Evolutionary conservation across 2,888 invertebrate species (phyloP).

Genomic region (Nesidiocoris tenuis): DNA sequence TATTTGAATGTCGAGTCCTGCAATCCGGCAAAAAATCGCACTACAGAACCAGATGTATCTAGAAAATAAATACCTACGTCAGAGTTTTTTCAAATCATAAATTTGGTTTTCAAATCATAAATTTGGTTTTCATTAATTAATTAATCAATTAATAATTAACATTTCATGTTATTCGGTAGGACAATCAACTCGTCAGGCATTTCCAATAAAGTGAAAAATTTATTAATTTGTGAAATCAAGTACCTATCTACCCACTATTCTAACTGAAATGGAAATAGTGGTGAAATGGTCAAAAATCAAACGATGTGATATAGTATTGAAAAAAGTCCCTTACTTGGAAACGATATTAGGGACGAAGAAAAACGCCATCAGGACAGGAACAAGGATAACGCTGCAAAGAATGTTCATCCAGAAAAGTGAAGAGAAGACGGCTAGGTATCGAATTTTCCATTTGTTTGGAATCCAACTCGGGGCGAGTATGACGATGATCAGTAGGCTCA

Average conservation of each 20-base stretch:
- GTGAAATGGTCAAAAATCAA: too few relatives aligned
- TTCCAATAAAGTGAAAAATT: too few relatives aligned
- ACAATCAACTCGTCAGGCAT: too few relatives aligned
- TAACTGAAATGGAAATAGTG: too few relatives aligned
- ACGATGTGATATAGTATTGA: too few relatives aligned
- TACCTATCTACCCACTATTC: too few relatives aligned
- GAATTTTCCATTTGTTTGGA: conserved; percentile 2
- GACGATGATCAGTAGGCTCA: not conserved
- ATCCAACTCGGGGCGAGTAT: conserved; percentile 15
- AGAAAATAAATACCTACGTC: not conserved
- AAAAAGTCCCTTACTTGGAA: conserved; percentile 9
- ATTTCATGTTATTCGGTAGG: too few relatives aligned
- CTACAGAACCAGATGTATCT: conserved; percentile 13
- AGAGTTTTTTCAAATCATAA: too few relatives aligned
- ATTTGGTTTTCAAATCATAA: too few relatives aligned
- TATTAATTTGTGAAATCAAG: too few relatives aligned
- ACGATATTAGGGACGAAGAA: conserved; percentile 1
- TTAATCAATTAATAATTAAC: too few relatives aligned
- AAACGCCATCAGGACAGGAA: not conserved
- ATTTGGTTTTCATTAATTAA: too few relatives aligned
- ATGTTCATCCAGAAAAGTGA: conserved; percentile 5
- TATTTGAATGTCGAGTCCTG: conserved; percentile 14
- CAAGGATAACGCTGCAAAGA: conserved; percentile 8
- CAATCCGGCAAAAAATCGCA: not conserved
- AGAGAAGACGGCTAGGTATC: conserved; percentile 7